Evolutionary conservation across 2,797 vertebrate species (phyloP).

Genomic region (Cryptoblepharus egeriae): DNA sequence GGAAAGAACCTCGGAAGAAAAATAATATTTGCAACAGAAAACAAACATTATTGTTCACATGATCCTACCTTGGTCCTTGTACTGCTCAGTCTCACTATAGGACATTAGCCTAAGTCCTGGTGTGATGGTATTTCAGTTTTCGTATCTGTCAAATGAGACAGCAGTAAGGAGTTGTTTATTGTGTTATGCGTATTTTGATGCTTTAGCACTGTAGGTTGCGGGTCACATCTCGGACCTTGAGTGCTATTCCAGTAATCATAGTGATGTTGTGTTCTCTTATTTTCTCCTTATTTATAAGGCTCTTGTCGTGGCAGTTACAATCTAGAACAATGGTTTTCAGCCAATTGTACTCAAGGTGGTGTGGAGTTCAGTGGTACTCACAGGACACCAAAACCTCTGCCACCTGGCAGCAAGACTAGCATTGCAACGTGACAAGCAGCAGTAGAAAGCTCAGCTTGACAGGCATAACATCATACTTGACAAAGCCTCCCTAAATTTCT

Average conservation of each 20-base stretch:
- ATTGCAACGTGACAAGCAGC: no score
- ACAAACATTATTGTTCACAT: not conserved
- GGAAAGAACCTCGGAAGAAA: not conserved
- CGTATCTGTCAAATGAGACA: not conserved
- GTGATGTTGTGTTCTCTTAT: not conserved
- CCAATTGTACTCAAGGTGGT: no score
- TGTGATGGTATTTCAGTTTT: not conserved
- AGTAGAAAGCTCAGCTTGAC: no score
- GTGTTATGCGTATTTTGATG: not conserved
- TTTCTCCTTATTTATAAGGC: not conserved
- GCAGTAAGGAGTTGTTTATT: not conserved
- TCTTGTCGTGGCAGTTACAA: not conserved
- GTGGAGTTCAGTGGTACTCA: no score
- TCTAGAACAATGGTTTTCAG: not conserved
- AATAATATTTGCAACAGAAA: not conserved
- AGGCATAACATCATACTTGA: no score
- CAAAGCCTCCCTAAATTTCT: no score
- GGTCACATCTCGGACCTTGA: not conserved
- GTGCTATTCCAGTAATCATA: not conserved
- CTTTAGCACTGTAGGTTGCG: not conserved
- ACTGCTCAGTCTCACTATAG: not conserved
- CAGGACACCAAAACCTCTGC: no score
- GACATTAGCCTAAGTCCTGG: not conserved
- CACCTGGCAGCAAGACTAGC: no score
- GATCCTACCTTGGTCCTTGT: not conserved